Conservation (phyloP, 2,888 invertebrate genomes). For the Himalopsyche tibetana region DNA sequence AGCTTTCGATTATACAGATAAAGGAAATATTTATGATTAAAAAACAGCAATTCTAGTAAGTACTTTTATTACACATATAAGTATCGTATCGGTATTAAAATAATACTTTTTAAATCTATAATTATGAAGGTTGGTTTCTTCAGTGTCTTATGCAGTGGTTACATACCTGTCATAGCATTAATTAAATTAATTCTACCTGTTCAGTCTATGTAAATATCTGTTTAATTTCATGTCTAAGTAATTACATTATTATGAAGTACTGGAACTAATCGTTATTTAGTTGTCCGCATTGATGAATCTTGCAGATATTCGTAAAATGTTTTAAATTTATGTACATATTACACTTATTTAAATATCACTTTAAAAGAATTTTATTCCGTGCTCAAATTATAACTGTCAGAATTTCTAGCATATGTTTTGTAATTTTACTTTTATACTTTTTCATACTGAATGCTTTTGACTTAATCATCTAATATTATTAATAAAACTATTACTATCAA, state of each 20-base stretch:
- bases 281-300: constrained; percentile 18
- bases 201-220: neutral
- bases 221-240: constrained; percentile 28
- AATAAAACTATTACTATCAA: no score
- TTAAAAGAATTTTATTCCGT: neutral
- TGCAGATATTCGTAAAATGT: neutral
- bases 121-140: neutral
- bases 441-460: no score
- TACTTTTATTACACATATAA: no score
- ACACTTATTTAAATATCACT: neutral
- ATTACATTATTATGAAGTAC: constrained; percentile 2
- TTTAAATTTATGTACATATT: constrained; percentile 31
- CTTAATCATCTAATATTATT: no score
- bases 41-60: no score
- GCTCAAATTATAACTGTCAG: no score
- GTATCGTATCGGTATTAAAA: no score
- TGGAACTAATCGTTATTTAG: constrained; percentile 22
- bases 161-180: neutral
- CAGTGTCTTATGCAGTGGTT: neutral
- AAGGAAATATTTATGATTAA: no score
- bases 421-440: no score
- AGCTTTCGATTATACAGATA: no score
- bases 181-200: constrained; percentile 12
- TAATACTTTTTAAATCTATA: no score
- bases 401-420: no score